These are phyloP conservation scores for Drosophila lacicola DNA, from an alignment of 2,888 invertebrate genomes.

Conservation along the genomic window DNA sequence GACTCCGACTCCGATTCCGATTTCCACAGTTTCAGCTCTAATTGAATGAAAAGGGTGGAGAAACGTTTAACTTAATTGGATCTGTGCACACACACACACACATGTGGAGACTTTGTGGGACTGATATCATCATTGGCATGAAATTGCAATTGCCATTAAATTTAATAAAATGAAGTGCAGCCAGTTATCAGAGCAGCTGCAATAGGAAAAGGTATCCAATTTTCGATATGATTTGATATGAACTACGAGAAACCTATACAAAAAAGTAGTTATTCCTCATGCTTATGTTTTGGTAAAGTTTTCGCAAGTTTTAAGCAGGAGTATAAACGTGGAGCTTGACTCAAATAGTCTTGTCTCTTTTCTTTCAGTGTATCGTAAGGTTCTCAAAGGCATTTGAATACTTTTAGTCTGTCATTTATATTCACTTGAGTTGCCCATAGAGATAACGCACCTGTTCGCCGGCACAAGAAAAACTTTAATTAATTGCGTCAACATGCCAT, in stretches of 20 bases:
- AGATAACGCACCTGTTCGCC: slow-evolving; percentile 47
- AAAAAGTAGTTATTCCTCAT: too few relatives aligned
- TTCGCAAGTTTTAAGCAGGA: too few relatives aligned
- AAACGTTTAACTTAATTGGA: slow-evolving; percentile 74
- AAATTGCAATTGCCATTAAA: slow-evolving; percentile 17
- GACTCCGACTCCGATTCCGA: slow-evolving; percentile 11
- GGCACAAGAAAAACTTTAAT: slow-evolving; percentile 44
- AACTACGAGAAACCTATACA: too few relatives aligned
- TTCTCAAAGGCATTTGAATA: slow-evolving; percentile 1
- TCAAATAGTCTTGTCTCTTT: background rate
- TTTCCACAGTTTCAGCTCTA: slow-evolving; percentile 35
- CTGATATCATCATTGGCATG: slow-evolving; percentile 44
- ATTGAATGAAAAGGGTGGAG: slow-evolving; percentile 74
- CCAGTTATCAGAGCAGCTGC: slow-evolving; percentile 1
- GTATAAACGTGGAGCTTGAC: too few relatives aligned
- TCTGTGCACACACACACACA: slow-evolving; percentile 10
- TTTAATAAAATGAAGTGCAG: slow-evolving; percentile 23
- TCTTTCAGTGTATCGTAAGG: background rate
- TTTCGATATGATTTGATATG: too few relatives aligned
- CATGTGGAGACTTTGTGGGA: slow-evolving; percentile 1
- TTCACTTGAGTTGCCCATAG: background rate
- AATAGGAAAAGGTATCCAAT: too few relatives aligned
- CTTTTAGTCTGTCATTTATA: slow-evolving; percentile 34
- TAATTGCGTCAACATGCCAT: slow-evolving; percentile 66
- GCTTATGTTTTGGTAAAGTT: too few relatives aligned